Conservation (phyloP, 2,797 vertebrate genomes). For the Microtus agrestis region DNA sequence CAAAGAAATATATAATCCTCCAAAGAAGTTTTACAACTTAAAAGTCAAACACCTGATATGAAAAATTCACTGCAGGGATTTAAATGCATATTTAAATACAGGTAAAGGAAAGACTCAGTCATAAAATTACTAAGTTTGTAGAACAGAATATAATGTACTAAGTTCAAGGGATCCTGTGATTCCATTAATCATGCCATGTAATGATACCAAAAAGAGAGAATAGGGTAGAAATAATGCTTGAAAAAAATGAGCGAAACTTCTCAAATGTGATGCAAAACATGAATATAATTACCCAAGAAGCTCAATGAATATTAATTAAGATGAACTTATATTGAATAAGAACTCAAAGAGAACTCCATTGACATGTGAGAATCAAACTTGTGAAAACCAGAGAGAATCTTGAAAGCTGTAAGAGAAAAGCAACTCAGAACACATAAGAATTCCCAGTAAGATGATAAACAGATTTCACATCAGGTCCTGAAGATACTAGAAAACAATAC, state of each 20-base stretch:
- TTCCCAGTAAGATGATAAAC: not conserved
- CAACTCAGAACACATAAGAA: not conserved
- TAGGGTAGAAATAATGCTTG: not conserved
- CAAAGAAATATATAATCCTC: not conserved
- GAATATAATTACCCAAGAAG: constrained; percentile 11
- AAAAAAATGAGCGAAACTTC: not conserved
- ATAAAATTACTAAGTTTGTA: not conserved
- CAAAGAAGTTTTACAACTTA: not conserved
- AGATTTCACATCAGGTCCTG: not conserved
- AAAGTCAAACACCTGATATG: not conserved
- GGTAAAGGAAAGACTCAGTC: not conserved
- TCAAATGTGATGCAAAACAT: not conserved
- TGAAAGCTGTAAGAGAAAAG: not conserved
- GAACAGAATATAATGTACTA: not conserved
- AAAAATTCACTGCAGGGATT: not conserved
- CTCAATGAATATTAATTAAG: not conserved
- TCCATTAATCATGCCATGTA: not conserved
- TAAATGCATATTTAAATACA: not conserved
- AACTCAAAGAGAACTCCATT: not conserved
- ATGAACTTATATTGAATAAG: not conserved
- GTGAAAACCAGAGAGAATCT: not conserved
- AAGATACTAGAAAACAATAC: not conserved
- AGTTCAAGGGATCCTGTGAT: not conserved
- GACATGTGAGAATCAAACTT: not conserved
- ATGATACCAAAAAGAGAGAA: not conserved